Evolutionary conservation across 2,888 invertebrate genomes (phyloP).

Genomic region (Mycalesis mineus): DNA sequence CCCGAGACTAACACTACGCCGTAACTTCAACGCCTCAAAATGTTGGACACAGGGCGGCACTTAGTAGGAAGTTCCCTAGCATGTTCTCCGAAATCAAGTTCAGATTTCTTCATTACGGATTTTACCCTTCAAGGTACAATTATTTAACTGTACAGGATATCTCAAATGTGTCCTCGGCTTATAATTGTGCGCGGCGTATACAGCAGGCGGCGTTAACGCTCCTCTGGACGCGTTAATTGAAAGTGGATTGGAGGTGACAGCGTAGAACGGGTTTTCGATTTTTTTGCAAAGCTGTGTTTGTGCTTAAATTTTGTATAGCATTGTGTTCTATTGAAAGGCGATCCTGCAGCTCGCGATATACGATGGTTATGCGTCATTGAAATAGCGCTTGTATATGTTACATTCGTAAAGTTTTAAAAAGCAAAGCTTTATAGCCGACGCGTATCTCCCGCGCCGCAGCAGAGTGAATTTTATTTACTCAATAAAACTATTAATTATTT

Average conservation of each 20-base stretch:
- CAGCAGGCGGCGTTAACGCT: constrained; percentile 63
- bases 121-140: too few relatives aligned
- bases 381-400: neutral
- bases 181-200: constrained; percentile 38
- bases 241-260: constrained; percentile 76
- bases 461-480: too few relatives aligned
- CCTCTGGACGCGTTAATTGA: constrained; percentile 74
- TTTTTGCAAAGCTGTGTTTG: constrained; percentile 44
- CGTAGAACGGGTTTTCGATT: constrained; percentile 65
- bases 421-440: too few relatives aligned
- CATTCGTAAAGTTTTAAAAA: neutral
- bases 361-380: neutral
- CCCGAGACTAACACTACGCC: too few relatives aligned
- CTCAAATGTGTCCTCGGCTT: constrained; percentile 43
- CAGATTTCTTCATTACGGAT: too few relatives aligned
- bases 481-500: too few relatives aligned
- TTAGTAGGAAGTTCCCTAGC: too few relatives aligned
- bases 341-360: neutral
- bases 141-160: neutral
- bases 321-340: constrained; percentile 25
- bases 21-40: too few relatives aligned
- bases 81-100: too few relatives aligned
- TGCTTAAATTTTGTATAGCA: constrained; percentile 35
- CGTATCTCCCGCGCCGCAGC: too few relatives aligned
- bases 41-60: too few relatives aligned